These are phyloP conservation scores for Sebastes matsubarae DNA, from an alignment of 2,797 vertebrate species.

Conservation along the genomic window DNA sequence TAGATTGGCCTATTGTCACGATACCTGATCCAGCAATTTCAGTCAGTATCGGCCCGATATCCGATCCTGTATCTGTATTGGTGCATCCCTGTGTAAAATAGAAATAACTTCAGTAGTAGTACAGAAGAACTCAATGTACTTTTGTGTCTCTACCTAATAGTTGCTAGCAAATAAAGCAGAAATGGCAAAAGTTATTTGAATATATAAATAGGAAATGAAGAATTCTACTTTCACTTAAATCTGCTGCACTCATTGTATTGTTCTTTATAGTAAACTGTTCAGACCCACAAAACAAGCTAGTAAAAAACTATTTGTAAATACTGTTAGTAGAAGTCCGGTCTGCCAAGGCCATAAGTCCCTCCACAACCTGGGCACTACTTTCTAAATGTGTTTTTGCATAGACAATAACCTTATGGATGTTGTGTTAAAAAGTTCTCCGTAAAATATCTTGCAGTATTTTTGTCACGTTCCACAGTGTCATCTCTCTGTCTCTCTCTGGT, in stretches of 20 bases:
- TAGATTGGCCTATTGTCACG: too few species aligned
- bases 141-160: neutral
- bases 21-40: too few species aligned
- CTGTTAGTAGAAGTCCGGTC: too few species aligned
- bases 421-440: neutral
- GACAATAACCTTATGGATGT: neutral
- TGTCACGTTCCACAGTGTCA: neutral
- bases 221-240: neutral
- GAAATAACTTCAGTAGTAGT: neutral
- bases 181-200: neutral
- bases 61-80: too few species aligned
- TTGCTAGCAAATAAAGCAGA: neutral
- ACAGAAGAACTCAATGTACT: neutral
- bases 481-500: conserved; percentile 9
- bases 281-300: neutral
- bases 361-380: neutral
- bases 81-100: too few species aligned
- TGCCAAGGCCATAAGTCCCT: neutral
- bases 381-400: neutral
- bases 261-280: neutral
- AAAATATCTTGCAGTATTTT: neutral
- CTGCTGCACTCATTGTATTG: neutral
- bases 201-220: neutral
- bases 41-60: too few species aligned
- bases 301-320: neutral